These are phyloP conservation scores for Margarornis squamiger DNA, from an alignment of 2,797 vertebrate genomes.

Conservation along the genomic window DNA sequence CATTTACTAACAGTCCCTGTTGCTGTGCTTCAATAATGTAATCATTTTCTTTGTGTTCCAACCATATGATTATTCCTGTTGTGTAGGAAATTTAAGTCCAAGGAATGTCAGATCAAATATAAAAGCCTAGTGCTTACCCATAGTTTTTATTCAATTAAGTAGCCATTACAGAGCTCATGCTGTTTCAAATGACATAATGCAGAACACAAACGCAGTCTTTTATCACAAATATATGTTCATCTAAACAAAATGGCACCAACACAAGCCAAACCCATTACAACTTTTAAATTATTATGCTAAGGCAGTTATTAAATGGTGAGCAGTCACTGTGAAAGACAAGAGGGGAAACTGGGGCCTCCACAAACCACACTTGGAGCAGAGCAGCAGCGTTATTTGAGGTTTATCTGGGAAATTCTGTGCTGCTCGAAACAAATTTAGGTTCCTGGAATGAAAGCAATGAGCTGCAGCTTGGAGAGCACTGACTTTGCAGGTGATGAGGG, in stretches of 20 bases:
- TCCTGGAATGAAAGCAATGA: not conserved
- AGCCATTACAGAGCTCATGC: conserved; percentile 58
- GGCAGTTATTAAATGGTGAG: conserved; percentile 17
- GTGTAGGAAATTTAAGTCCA: conserved; percentile 22
- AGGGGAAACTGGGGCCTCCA: not conserved
- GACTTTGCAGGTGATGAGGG: not conserved
- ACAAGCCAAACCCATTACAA: conserved; percentile 29
- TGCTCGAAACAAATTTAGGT: not conserved
- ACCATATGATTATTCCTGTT: conserved; percentile 38
- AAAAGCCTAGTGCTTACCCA: conserved; percentile 43
- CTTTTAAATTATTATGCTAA: conserved; percentile 32
- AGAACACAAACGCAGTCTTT: conserved; percentile 31
- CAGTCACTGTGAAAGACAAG: not conserved
- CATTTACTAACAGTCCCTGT: conserved; percentile 22
- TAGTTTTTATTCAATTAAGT: conserved; percentile 47
- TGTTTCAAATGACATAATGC: conserved; percentile 52
- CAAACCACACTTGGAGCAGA: not conserved
- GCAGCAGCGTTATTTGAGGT: not conserved
- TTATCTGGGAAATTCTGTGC: not conserved
- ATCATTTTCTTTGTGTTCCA: not conserved
- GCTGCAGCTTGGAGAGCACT: not conserved
- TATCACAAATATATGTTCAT: conserved; percentile 43
- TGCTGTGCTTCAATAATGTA: not conserved
- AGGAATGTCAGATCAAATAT: conserved; percentile 42
- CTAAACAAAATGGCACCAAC: conserved; percentile 50